These are phyloP conservation scores for Beris morrisii DNA, from an alignment of 2,888 invertebrate genomes.

Conservation along the genomic window DNA sequence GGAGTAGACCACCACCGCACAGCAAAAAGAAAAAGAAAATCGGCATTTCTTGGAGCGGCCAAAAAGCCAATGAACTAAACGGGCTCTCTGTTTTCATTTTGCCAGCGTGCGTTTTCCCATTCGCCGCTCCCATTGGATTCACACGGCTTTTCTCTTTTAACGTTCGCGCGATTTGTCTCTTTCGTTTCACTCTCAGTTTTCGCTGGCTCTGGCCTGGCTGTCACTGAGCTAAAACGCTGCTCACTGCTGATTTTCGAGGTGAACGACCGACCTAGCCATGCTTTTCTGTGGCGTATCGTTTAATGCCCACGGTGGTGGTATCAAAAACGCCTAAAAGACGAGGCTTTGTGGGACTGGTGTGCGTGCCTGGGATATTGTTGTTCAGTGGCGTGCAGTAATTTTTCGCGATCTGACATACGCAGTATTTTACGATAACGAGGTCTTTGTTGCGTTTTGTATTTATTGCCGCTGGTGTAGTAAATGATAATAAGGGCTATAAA, in stretches of 20 bases:
- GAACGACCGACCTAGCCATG: constrained; percentile 58
- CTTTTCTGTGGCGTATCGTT: constrained; percentile 41
- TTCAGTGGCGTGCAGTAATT: constrained; percentile 7
- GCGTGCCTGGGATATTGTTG: constrained; percentile 3
- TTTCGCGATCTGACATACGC: neutral
- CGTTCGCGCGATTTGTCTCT: neutral
- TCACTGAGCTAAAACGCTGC: neutral
- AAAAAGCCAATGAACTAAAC: constrained; percentile 23
- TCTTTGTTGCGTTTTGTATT: no score
- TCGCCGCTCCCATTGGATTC: no score
- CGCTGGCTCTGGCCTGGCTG: neutral
- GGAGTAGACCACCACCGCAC: no score
- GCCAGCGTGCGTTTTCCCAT: constrained; percentile 23
- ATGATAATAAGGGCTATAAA: no score
- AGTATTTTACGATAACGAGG: no score
- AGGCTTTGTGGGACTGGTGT: neutral
- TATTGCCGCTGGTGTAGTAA: no score
- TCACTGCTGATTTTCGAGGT: constrained; percentile 43
- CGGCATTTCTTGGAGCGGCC: no score
- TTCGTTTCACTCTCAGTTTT: constrained; percentile 4
- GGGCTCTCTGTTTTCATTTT: constrained; percentile 32
- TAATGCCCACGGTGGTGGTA: constrained; percentile 6
- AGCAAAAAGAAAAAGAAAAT: no score
- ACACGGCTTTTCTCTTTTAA: neutral
- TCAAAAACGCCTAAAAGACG: constrained; percentile 16